phyloP scores from a whole-genome alignment of 2,797 vertebrate species.

The Ptychobarbus kaznakovi region DNA sequence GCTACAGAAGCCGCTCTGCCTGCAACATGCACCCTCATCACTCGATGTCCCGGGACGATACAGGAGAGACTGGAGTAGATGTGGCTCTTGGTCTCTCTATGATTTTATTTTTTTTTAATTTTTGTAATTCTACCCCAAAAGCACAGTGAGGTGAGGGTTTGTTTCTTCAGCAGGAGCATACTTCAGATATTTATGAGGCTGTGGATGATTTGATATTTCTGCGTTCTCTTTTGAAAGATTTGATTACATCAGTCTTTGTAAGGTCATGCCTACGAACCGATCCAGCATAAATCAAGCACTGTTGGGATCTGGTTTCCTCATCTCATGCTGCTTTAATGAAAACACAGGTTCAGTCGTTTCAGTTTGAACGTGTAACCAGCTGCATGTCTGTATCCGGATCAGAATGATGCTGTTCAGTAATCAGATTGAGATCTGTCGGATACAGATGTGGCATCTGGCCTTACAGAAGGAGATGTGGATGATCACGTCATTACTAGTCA shows the following conservation, averaged over 20 bases:
- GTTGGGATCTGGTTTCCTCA: conserved; percentile 26
- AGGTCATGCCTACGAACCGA: background rate
- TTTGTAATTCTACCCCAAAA: conserved; percentile 20
- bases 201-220: conserved; percentile 33
- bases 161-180: conserved; percentile 25
- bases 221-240: conserved; percentile 24
- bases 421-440: conserved; percentile 2
- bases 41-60: background rate
- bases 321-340: conserved; percentile 42
- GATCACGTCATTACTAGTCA: conserved; percentile 17
- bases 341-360: conserved; percentile 25
- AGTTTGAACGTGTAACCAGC: conserved; percentile 35
- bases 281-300: conserved; percentile 21
- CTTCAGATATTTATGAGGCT: conserved; percentile 47
- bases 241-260: conserved; percentile 30
- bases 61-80: conserved; percentile 12
- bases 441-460: conserved; percentile 32
- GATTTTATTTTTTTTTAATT: conserved; percentile 16
- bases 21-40: conserved; percentile 30
- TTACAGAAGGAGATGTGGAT: conserved; percentile 14
- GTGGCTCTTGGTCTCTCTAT: conserved; percentile 15
- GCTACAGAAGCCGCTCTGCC: conserved; percentile 40
- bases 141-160: conserved; percentile 31
- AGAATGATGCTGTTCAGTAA: conserved; percentile 21
- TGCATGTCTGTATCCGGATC: conserved; percentile 57